Evolutionary conservation across 2,113 vertebrate genomes (phyloP).

Genomic region (Chiloscyllium plagiosum): DNA sequence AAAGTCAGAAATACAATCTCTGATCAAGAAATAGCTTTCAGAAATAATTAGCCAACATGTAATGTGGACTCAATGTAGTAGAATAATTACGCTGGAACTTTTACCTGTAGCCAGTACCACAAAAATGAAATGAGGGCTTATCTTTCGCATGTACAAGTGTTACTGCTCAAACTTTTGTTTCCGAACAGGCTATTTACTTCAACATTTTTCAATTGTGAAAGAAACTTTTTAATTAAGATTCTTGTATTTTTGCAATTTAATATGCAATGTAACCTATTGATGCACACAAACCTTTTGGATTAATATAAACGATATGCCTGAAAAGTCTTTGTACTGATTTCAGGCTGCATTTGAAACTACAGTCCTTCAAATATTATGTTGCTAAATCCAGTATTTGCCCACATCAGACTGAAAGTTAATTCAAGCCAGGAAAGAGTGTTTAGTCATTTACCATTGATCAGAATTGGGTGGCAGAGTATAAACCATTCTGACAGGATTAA

Average conservation of each 20-base stretch:
- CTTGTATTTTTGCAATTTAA: constrained; percentile 7
- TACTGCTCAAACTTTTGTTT: neutral
- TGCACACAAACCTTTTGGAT: neutral
- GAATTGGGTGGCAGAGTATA: neutral
- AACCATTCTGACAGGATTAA: neutral
- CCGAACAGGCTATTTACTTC: neutral
- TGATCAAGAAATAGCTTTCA: neutral
- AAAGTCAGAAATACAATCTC: neutral
- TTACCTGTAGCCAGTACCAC: neutral
- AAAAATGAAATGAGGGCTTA: neutral
- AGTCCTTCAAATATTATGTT: neutral
- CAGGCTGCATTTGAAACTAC: neutral
- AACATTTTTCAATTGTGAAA: neutral
- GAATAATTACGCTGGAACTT: neutral
- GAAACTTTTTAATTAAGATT: neutral
- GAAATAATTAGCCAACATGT: neutral
- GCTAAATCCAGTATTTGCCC: neutral
- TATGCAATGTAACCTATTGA: neutral
- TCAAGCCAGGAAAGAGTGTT: neutral
- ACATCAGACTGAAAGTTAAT: neutral
- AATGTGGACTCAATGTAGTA: neutral
- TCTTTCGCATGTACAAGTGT: neutral
- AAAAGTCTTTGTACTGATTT: neutral
- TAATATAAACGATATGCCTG: neutral
- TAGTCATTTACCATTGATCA: neutral